phyloP scores from a whole-genome alignment of 2,888 invertebrate species.

The Cephus nigrinus region DNA sequence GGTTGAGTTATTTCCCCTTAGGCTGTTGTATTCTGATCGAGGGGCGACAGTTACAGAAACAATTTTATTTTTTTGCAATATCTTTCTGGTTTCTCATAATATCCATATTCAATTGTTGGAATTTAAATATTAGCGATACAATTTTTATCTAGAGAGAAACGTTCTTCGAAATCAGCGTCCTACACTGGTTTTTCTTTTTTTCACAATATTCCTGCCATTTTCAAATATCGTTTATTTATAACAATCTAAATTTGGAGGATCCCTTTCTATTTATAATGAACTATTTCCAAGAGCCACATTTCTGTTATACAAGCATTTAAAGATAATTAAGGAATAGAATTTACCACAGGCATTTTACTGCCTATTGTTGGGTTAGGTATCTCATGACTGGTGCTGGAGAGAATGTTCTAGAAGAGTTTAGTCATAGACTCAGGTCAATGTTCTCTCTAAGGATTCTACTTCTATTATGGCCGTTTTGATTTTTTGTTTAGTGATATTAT shows the following conservation, averaged over 20 bases:
- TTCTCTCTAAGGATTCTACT: neutral
- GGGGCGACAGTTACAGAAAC: too few species aligned
- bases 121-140: too few species aligned
- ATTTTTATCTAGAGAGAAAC: too few species aligned
- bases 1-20: too few species aligned
- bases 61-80: too few species aligned
- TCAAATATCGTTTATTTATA: neutral
- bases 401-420: neutral
- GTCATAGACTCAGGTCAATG: neutral
- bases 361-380: neutral
- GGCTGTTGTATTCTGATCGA: too few species aligned
- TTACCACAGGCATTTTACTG: neutral
- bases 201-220: too few species aligned
- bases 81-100: too few species aligned
- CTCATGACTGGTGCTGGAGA: neutral
- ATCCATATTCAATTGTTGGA: too few species aligned
- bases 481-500: neutral
- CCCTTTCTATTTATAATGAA: neutral
- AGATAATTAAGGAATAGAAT: neutral
- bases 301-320: neutral
- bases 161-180: too few species aligned
- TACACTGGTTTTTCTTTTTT: too few species aligned
- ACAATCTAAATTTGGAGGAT: neutral
- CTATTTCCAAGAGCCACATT: neutral
- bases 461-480: neutral